Conservation (phyloP, 2,888 invertebrate species). For the Ommatoiulus sabulosus region DNA sequence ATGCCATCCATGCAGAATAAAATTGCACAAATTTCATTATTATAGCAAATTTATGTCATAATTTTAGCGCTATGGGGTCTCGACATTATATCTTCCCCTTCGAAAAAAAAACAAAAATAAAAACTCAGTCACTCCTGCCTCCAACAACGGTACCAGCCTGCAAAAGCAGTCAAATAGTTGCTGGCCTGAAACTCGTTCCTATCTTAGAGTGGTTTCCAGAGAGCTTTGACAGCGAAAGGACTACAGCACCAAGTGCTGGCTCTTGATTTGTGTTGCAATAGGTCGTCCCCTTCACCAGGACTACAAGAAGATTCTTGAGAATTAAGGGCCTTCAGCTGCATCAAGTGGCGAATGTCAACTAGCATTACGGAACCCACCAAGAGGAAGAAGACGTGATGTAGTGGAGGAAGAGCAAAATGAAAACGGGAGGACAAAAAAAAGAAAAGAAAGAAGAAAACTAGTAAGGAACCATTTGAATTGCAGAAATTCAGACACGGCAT, state of each 20-base stretch:
- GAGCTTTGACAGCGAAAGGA: conserved; percentile 54
- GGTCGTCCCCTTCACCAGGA: conserved; percentile 49
- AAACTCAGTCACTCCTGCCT: too few species aligned
- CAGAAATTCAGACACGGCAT: not conserved
- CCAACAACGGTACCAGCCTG: too few species aligned
- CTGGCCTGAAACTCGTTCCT: not conserved
- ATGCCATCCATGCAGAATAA: too few species aligned
- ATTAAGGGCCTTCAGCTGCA: conserved; percentile 35
- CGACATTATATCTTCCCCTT: too few species aligned
- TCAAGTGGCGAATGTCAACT: conserved; percentile 54
- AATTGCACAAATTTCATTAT: too few species aligned
- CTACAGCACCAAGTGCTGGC: conserved; percentile 55
- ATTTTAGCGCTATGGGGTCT: too few species aligned
- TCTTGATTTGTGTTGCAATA: conserved; percentile 47
- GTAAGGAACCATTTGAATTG: not conserved
- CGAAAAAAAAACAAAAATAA: too few species aligned
- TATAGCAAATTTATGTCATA: too few species aligned
- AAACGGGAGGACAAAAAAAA: conserved; percentile 34
- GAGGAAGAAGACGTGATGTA: conserved; percentile 31
- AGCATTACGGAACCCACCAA: conserved; percentile 21
- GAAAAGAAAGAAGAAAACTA: conserved; percentile 42
- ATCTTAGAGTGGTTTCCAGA: conserved; percentile 55
- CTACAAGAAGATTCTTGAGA: conserved; percentile 14
- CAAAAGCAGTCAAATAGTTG: not conserved
- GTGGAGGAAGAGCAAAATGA: conserved; percentile 44